These are phyloP conservation scores for Scaptodrosophila lebanonensis DNA, from an alignment of 1,140 invertebrate genomes.

Conservation along the genomic window DNA sequence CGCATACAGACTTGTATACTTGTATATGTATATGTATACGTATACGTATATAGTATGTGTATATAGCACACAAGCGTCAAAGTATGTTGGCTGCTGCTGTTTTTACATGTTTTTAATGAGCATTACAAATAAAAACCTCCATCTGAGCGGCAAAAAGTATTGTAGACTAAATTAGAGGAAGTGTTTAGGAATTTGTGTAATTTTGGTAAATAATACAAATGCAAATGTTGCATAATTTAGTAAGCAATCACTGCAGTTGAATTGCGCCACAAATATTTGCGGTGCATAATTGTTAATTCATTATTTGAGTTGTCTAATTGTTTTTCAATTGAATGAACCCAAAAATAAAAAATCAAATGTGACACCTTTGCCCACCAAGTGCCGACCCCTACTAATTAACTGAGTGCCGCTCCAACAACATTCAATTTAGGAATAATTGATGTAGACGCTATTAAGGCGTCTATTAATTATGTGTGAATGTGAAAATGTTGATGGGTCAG, in stretches of 20 bases:
- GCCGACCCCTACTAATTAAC: constrained; percentile 37
- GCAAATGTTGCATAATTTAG: no score
- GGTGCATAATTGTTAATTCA: no score
- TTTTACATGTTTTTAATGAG: constrained; percentile 65
- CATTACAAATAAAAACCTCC: constrained; percentile 20
- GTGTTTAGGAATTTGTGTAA: neutral
- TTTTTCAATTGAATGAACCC: no score
- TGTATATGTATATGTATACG: neutral
- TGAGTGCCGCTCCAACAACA: constrained; percentile 27
- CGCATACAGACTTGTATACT: constrained; percentile 4
- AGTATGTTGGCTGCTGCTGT: constrained; percentile 43
- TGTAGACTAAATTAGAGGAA: constrained; percentile 1
- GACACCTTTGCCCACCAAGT: no score
- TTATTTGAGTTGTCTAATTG: no score
- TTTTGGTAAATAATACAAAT: no score
- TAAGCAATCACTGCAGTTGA: no score
- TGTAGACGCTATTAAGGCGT: constrained; percentile 42
- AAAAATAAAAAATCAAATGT: no score
- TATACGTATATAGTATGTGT: neutral
- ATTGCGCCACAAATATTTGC: no score
- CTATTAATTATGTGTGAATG: constrained; percentile 60
- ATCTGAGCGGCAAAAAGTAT: constrained; percentile 29
- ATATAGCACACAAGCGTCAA: constrained; percentile 11
- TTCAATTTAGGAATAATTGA: constrained; percentile 62
- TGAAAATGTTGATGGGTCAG: constrained; percentile 19